Conservation (phyloP, 2,888 invertebrate species). For the Lordiphosa fenestrarum region DNA sequence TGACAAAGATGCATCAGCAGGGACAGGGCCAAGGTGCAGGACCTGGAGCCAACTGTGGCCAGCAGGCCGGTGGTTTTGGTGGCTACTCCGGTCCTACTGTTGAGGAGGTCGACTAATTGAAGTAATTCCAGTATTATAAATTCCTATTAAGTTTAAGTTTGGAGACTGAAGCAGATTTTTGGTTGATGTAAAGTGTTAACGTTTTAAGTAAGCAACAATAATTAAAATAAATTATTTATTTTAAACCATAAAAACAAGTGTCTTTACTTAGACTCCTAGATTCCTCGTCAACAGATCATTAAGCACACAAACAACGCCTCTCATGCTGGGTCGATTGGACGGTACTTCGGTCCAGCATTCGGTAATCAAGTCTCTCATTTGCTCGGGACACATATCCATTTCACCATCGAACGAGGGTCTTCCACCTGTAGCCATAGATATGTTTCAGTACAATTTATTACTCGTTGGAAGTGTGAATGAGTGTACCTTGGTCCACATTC, state of each 20-base stretch:
- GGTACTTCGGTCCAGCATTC: conserved; percentile 29
- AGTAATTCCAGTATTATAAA: not conserved
- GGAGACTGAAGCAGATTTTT: conserved; percentile 4
- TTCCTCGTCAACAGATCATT: not conserved
- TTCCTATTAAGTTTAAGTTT: conserved; percentile 8
- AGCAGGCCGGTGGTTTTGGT: conserved; percentile 82
- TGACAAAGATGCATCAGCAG: conserved; percentile 80
- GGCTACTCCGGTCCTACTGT: conserved; percentile 80
- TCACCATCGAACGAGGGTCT: conserved; percentile 23
- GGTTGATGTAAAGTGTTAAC: not conserved
- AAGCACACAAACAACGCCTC: conserved; percentile 13
- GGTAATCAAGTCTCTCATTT: conserved; percentile 17
- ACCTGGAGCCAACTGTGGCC: conserved; percentile 25
- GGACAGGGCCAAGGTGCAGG: conserved; percentile 24
- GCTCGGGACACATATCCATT: conserved; percentile 9
- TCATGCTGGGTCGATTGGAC: conserved; percentile 26
- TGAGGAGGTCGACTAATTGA: conserved; percentile 73
- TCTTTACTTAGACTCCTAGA: not conserved
- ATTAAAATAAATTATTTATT: conserved; percentile 20
- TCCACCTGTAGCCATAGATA: conserved; percentile 15
- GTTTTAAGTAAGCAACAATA: conserved; percentile 6
- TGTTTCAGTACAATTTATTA: not conserved
- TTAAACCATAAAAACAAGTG: not conserved
- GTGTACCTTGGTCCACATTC: conserved; percentile 15
- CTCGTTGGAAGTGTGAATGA: too few relatives aligned